Evolutionary conservation across 1,140 invertebrate species (phyloP).

Genomic region (Harpegnathos saltator): DNA sequence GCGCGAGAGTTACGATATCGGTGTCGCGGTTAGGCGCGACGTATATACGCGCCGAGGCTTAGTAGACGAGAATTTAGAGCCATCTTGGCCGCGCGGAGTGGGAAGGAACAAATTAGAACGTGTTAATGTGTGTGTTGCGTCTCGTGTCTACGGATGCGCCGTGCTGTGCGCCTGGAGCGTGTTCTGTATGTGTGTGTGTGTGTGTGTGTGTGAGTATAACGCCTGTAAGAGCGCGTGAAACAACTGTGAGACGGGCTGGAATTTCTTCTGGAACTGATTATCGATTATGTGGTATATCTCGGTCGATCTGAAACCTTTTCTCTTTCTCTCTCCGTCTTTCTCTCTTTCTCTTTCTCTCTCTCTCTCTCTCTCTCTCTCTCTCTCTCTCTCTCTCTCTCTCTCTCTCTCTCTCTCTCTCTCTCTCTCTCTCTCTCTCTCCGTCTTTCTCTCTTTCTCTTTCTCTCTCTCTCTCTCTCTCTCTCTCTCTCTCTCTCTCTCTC

Average conservation of each 20-base stretch:
- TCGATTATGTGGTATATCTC: slow-evolving; percentile 44
- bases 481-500: slow-evolving; percentile 5
- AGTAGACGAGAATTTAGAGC: slow-evolving; percentile 72
- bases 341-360: slow-evolving; percentile 17
- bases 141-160: too few species aligned
- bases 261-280: slow-evolving; percentile 55
- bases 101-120: slow-evolving; percentile 54
- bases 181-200: neutral
- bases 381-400: slow-evolving; percentile 11
- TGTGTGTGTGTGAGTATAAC: neutral
- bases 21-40: slow-evolving; percentile 69
- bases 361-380: neutral
- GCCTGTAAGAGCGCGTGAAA: slow-evolving; percentile 42
- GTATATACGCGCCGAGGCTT: slow-evolving; percentile 58
- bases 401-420: neutral
- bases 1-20: slow-evolving; percentile 74
- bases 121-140: slow-evolving; percentile 27
- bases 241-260: slow-evolving; percentile 66
- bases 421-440: slow-evolving; percentile 8
- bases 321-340: too few species aligned
- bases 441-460: slow-evolving; percentile 10
- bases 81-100: slow-evolving; percentile 68
- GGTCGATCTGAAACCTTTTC: slow-evolving; percentile 42
- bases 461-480: neutral
- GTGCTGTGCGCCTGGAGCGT: too few species aligned